Evolutionary conservation across 1,140 invertebrate genomes (phyloP).

Genomic region (Pogonomyrmex barbatus): DNA sequence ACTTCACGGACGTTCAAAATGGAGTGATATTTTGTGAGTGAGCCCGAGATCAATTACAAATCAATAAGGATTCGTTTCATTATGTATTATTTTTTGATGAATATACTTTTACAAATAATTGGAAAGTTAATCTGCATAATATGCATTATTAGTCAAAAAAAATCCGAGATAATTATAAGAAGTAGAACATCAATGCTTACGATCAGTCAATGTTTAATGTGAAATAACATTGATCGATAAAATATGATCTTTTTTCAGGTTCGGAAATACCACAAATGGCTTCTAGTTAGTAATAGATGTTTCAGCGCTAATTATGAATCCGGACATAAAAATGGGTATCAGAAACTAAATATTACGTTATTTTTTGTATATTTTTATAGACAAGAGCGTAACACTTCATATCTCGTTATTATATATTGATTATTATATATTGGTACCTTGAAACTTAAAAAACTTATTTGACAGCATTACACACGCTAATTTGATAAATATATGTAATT

Average conservation of each 20-base stretch:
- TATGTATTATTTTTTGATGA: not conserved
- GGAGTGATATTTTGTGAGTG: not conserved
- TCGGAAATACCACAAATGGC: no score
- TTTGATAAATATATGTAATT: no score
- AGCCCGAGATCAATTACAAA: not conserved
- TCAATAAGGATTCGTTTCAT: not conserved
- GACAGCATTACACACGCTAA: no score
- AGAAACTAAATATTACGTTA: no score
- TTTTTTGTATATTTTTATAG: no score
- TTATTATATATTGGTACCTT: no score
- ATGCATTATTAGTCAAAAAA: not conserved
- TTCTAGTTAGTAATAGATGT: no score
- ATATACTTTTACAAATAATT: not conserved
- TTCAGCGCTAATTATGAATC: no score
- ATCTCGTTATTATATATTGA: no score
- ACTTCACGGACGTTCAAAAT: not conserved
- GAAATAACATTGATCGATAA: not conserved
- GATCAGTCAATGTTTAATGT: not conserved
- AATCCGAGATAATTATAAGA: not conserved
- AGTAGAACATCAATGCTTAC: not conserved
- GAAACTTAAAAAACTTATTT: no score
- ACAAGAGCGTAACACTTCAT: no score
- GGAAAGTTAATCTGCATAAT: not conserved
- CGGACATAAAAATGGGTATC: no score
- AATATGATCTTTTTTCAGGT: not conserved